Evolutionary conservation across 2,113 vertebrate species (phyloP), one percentile per base, ranked within the genome.

Genomic region (human (Homo sapiens)): DNA sequence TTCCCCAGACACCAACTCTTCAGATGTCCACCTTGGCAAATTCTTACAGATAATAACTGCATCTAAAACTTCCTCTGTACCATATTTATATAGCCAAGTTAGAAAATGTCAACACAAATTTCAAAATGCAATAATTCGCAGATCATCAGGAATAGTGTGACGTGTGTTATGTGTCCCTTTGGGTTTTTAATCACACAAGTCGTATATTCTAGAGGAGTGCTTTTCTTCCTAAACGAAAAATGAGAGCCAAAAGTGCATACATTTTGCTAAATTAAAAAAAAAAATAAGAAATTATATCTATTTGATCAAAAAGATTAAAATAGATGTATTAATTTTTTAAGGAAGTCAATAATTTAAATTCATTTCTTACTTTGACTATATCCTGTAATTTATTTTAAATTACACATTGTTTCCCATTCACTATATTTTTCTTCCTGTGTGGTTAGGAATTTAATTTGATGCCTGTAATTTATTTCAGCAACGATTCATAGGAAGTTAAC

Each of bases 1-100:
- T 20, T 97, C 96, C 96, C 95, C 93, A 98, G 96, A 96, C 59
- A 92, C 90, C 68, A 52, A 52, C 78, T 93, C 96, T 94, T 97
- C 93, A 93, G 86, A 94, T 75, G 83, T 45, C 90, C 90, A 88
- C 91, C 70, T 81, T 85, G 96, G 96, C 75, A 93, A 87, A 95
- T 76, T 68, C 83, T 96, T 76, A 96, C 6, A 92, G 92, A 93
- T 30, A 90, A 94, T 72, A 89, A 72, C 14, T 91, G 61, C 85
- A 52, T 79, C 94, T 97, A 35, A 82, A 96, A 97, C 83, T 88
- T 89, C 86, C 75, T 97, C 32, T 35, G 16, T 64, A 27, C 45
- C 27, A 57, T 7, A 76, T 22, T 66, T 78, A 82, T 17, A 48
- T 52, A 86, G 80, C 76, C 59, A 66, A 93, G 48, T 90, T 76